phyloP scores from a whole-genome alignment of 1,140 invertebrate genomes.

The Eubasilissa regina region DNA sequence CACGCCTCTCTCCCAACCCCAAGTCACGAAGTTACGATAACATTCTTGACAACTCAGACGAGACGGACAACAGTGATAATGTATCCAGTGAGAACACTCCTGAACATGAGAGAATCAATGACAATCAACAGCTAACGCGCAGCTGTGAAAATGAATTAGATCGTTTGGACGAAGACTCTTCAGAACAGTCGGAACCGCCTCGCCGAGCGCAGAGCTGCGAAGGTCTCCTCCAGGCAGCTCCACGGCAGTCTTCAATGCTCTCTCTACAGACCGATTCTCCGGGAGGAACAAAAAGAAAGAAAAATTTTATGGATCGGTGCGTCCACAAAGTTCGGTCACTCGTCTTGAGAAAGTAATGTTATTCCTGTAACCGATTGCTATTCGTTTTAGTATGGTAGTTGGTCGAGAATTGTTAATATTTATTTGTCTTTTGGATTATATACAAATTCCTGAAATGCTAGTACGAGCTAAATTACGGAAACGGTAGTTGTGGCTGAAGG shows the following conservation, averaged over 20 bases:
- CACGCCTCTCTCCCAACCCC: constrained; percentile 60
- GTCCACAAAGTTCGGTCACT: constrained; percentile 83
- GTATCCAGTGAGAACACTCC: constrained; percentile 62
- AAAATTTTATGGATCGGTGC: constrained; percentile 85
- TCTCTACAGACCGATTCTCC: constrained; percentile 66
- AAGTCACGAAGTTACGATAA: constrained; percentile 81
- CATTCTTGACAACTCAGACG: constrained; percentile 69
- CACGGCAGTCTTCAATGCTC: constrained; percentile 65
- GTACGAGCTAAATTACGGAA: constrained; percentile 23
- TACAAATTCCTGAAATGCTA: constrained; percentile 45
- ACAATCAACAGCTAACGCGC: constrained; percentile 61
- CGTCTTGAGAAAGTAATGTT: constrained; percentile 64
- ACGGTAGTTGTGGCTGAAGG: constrained; percentile 50
- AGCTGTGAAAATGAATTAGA: constrained; percentile 64
- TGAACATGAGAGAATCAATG: constrained; percentile 58
- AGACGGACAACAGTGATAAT: constrained; percentile 59
- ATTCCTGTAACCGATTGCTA: constrained; percentile 67
- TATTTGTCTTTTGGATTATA: constrained; percentile 42
- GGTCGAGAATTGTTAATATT: constrained; percentile 43
- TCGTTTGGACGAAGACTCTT: constrained; percentile 63
- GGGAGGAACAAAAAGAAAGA: constrained; percentile 75
- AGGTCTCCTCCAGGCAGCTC: constrained; percentile 65
- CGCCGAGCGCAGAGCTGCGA: constrained; percentile 69
- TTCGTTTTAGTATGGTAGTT: constrained; percentile 71
- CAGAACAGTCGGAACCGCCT: constrained; percentile 60